A percentile compares a stretch with the other conserved stretches of the same genome.
These are phyloP conservation scores for Pluvialis apricaria DNA, from an alignment of 2,113 vertebrate species.

Conservation along the genomic window DNA sequence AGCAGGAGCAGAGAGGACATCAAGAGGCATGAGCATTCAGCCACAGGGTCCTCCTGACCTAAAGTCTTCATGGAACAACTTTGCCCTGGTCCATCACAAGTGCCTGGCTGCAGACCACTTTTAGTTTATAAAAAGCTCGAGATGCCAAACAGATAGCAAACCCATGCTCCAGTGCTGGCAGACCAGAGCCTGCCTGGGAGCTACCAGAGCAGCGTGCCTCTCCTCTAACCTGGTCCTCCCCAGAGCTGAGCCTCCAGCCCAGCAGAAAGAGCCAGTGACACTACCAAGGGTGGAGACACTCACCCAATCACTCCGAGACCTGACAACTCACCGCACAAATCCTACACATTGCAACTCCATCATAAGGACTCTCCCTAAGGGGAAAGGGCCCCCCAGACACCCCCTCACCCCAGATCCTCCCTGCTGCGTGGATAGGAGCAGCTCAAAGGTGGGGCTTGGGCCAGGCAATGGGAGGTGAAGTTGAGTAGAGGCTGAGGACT, in stretches of 20 bases:
- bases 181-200: not conserved
- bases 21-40: fast-evolving
- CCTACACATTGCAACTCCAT: not conserved
- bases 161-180: not conserved
- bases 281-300: not conserved
- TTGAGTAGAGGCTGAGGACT: not conserved
- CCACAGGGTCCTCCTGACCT: not conserved
- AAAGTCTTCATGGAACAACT: not conserved
- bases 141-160: not conserved
- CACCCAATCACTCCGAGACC: not conserved
- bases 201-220: fast-evolving
- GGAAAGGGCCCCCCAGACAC: not conserved
- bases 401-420: too few species aligned
- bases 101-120: not conserved
- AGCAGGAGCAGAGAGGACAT: not conserved
- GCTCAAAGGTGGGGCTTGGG: not conserved
- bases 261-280: not conserved
- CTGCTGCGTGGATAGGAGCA: not conserved
- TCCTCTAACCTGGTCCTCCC: not conserved
- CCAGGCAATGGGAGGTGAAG: not conserved
- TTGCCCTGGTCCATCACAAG: not conserved
- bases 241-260: not conserved
- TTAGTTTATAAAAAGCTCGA: not conserved
- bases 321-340: not conserved
- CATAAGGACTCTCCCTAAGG: not conserved